These are phyloP conservation scores for Dione juno DNA, from an alignment of 2,888 invertebrate species.

Conservation along the genomic window DNA sequence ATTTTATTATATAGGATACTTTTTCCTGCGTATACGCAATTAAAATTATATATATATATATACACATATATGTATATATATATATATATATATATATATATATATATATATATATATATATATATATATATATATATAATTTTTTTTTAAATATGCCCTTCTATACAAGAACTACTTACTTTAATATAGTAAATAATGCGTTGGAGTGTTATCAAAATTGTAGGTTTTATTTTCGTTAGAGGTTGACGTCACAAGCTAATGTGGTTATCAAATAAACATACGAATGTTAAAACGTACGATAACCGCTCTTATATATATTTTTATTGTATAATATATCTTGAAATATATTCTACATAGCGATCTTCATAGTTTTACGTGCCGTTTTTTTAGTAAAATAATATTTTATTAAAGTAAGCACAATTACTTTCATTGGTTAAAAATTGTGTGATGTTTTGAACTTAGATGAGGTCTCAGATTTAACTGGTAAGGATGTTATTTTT, in stretches of 20 bases:
- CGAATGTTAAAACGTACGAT: slow-evolving; percentile 42
- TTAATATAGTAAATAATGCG: slow-evolving; percentile 2
- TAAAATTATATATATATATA: neutral
- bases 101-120: neutral
- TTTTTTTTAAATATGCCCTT: neutral
- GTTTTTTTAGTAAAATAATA: too few species aligned
- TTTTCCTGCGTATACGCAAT: slow-evolving; percentile 31
- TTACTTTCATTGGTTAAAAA: too few species aligned
- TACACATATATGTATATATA: neutral
- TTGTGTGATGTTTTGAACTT: too few species aligned
- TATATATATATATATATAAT: neutral
- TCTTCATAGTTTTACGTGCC: too few species aligned
- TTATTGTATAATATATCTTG: slow-evolving; percentile 2
- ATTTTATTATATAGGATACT: neutral
- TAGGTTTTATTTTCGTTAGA: slow-evolving; percentile 29
- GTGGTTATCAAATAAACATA: slow-evolving; percentile 44
- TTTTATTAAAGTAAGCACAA: too few species aligned
- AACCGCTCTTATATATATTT: slow-evolving; percentile 30
- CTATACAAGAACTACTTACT: neutral
- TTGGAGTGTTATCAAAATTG: slow-evolving; percentile 13
- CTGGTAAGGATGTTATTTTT: too few species aligned
- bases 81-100: neutral
- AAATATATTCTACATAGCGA: too few species aligned
- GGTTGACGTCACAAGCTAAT: slow-evolving; percentile 40
- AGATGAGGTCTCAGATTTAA: too few species aligned